Evolutionary conservation across 1,140 invertebrate genomes (phyloP).

Genomic region (Caenorhabditis inopinata): DNA sequence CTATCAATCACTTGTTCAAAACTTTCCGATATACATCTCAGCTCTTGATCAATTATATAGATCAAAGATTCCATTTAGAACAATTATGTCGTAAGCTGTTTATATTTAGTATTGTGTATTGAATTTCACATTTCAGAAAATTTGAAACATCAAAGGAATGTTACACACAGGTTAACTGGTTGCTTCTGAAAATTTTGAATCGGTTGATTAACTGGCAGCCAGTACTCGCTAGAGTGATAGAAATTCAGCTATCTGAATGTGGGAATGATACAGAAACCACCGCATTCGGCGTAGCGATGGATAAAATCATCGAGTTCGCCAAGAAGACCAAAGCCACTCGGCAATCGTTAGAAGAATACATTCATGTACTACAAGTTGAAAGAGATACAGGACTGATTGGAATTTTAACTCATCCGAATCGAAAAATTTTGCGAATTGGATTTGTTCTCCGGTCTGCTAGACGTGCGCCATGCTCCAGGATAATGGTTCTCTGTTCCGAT

Average conservation of each 20-base stretch:
- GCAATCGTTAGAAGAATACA: conserved; percentile 30
- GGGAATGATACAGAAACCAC: conserved; percentile 25
- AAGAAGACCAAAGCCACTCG: conserved; percentile 14
- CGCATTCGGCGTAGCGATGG: conserved; percentile 32
- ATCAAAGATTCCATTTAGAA: conserved; percentile 13
- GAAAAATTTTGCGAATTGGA: conserved; percentile 27
- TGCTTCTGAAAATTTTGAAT: conserved; percentile 27
- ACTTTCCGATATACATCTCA: conserved; percentile 48
- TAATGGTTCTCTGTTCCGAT: conserved; percentile 38
- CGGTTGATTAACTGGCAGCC: conserved; percentile 37
- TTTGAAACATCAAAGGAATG: conserved; percentile 43
- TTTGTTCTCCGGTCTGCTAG: conserved; percentile 30
- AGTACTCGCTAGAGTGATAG: conserved; percentile 37
- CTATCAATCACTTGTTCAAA: conserved; percentile 40
- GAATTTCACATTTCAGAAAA: conserved; percentile 26
- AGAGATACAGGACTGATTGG: conserved; percentile 17
- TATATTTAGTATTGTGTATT: no score
- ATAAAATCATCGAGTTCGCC: conserved; percentile 40
- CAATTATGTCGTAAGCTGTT: conserved; percentile 27
- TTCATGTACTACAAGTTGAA: conserved; percentile 32
- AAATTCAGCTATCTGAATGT: conserved; percentile 33
- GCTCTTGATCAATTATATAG: conserved; percentile 41
- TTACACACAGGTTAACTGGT: conserved; percentile 42
- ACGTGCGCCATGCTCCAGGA: background rate
- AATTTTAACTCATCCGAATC: conserved; percentile 35